Evolutionary conservation across 2,888 invertebrate species (phyloP).

Genomic region (Napeogenes inachia): DNA sequence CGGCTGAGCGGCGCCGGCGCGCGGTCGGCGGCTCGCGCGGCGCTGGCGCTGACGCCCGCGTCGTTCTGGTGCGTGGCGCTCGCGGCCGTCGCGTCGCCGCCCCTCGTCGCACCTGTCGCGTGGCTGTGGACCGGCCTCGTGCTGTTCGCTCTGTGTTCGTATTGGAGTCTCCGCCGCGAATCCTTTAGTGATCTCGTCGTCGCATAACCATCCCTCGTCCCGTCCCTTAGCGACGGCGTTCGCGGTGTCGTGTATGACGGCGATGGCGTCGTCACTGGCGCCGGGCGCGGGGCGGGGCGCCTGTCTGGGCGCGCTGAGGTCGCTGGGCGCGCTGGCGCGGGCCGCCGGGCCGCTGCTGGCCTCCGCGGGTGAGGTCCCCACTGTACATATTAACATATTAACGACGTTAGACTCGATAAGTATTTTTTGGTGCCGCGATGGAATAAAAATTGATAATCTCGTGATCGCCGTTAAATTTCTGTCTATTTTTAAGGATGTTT

Average conservation of each 20-base stretch:
- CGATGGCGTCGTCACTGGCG: constrained; percentile 88
- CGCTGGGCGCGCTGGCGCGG: constrained; percentile 94
- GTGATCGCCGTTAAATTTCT: too few species aligned
- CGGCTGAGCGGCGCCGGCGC: constrained; percentile 84
- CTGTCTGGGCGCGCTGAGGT: constrained; percentile 95
- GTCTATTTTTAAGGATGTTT: too few species aligned
- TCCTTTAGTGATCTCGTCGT: not conserved
- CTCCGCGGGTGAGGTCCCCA: constrained; percentile 81
- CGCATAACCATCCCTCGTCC: too few species aligned
- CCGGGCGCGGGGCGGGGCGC: constrained; percentile 91
- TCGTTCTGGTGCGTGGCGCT: constrained; percentile 91
- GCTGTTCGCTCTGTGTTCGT: constrained; percentile 93
- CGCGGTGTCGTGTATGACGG: constrained; percentile 96
- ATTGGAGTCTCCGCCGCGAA: constrained; percentile 5
- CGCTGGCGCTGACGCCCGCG: constrained; percentile 90
- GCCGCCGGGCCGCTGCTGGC: constrained; percentile 94
- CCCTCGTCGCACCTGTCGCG: constrained; percentile 54
- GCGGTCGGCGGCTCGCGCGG: constrained; percentile 82
- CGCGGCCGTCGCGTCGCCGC: constrained; percentile 69
- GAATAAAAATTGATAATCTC: too few species aligned
- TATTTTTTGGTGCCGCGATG: too few species aligned
- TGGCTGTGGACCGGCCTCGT: constrained; percentile 89
- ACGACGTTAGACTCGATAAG: too few species aligned
- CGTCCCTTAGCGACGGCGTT: constrained; percentile 84
- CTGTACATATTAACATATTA: not conserved